Conservation (phyloP, 2,797 vertebrate species). For the Stomatorhinus walkeri region DNA sequence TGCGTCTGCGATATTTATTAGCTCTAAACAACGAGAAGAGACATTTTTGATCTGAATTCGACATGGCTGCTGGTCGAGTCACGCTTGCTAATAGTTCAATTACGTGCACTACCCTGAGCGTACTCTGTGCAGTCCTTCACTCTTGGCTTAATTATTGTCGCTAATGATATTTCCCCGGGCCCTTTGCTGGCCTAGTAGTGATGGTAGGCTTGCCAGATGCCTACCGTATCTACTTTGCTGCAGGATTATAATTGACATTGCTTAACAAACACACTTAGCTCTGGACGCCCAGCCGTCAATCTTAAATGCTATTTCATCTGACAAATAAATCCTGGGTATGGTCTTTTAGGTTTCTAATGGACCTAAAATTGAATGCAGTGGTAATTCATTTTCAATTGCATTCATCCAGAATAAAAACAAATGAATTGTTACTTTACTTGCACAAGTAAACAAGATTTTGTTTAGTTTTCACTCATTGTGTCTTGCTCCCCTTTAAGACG, state of each 20-base stretch:
- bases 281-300: background rate
- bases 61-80: background rate
- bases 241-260: constrained; percentile 10
- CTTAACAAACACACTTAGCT: background rate
- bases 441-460: background rate
- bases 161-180: constrained; percentile 1
- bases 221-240: background rate
- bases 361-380: background rate
- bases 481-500: background rate
- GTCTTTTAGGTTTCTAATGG: background rate
- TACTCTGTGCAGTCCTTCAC: background rate
- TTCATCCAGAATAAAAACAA: constrained; percentile 1
- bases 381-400: background rate
- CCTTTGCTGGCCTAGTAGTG: background rate
- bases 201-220: background rate
- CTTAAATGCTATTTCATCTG: background rate
- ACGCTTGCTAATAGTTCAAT: constrained; percentile 15
- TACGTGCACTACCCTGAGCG: background rate
- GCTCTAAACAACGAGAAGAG: background rate
- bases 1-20: background rate
- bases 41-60: constrained; percentile 16
- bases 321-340: background rate
- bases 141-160: constrained; percentile 5
- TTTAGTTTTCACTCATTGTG: background rate
- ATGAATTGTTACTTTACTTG: background rate